Evolutionary conservation across 2,888 invertebrate species (phyloP).

Genomic region (Latheticus oryzae): DNA sequence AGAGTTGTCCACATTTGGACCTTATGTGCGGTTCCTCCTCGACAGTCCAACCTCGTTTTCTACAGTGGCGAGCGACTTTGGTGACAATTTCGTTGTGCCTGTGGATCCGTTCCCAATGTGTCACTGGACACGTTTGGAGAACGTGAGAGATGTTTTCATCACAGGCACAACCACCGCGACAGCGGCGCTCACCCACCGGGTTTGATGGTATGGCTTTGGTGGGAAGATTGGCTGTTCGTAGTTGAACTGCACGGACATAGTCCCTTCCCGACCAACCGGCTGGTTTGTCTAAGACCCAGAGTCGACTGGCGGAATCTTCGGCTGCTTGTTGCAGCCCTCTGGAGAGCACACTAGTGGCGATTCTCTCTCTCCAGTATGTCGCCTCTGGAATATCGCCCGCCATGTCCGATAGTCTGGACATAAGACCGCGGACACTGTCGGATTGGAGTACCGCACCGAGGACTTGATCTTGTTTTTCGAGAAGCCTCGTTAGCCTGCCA

Average conservation of each 20-base stretch:
- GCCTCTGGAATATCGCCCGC: slow-evolving; percentile 15
- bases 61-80: slow-evolving; percentile 41
- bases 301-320: slow-evolving; percentile 35
- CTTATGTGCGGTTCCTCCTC: slow-evolving; percentile 42
- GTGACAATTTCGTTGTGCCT: slow-evolving; percentile 44
- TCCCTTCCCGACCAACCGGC: slow-evolving; percentile 50
- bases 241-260: slow-evolving; percentile 48
- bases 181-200: slow-evolving; percentile 40
- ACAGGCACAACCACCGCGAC: slow-evolving; percentile 46
- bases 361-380: slow-evolving; percentile 19
- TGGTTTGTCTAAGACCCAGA: slow-evolving; percentile 37
- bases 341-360: slow-evolving; percentile 20
- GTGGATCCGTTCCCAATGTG: slow-evolving; percentile 42
- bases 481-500: slow-evolving; percentile 17
- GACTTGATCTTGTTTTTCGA: slow-evolving; percentile 18
- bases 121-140: slow-evolving; percentile 46
- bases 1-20: slow-evolving; percentile 36
- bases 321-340: slow-evolving; percentile 28
- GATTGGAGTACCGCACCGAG: slow-evolving; percentile 31
- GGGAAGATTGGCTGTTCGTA: slow-evolving; percentile 47
- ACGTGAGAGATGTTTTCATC: slow-evolving; percentile 49
- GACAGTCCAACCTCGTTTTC: slow-evolving; percentile 23
- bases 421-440: background rate
- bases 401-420: slow-evolving; percentile 7
- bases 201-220: slow-evolving; percentile 47